phyloP scores from a whole-genome alignment of 2,797 vertebrate species.

The Coranthus polyacanthus region DNA sequence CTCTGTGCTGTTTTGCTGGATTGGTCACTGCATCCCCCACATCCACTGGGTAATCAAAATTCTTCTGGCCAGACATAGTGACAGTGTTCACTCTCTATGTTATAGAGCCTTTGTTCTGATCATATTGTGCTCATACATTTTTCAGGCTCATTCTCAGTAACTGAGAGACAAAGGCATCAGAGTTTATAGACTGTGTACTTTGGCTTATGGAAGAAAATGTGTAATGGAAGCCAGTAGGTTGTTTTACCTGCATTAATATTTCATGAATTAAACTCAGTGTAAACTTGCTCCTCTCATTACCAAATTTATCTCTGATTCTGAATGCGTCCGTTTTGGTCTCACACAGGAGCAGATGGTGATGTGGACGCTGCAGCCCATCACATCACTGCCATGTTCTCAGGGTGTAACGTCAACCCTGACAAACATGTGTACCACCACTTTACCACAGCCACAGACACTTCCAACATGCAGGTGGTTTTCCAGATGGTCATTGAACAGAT shows the following conservation, averaged over 20 bases:
- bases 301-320: not conserved
- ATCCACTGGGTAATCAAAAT: constrained; percentile 27
- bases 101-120: not conserved
- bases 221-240: not conserved
- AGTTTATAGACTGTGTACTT: not conserved
- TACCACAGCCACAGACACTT: constrained; percentile 80
- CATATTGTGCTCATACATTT: constrained; percentile 33
- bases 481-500: constrained; percentile 74
- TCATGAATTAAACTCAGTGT: not conserved
- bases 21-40: not conserved
- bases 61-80: constrained; percentile 10
- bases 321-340: not conserved
- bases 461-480: constrained; percentile 68
- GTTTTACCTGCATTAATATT: constrained; percentile 17
- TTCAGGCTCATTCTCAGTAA: constrained; percentile 21
- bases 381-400: constrained; percentile 75
- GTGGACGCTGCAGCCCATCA: constrained; percentile 78
- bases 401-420: constrained; percentile 32
- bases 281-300: not conserved
- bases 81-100: not conserved
- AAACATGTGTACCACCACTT: constrained; percentile 79
- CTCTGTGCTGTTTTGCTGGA: not conserved
- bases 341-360: constrained; percentile 75
- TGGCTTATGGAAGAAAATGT: not conserved
- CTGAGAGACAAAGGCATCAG: not conserved